phyloP scores from a whole-genome alignment of 2,797 vertebrate genomes.

The Poeciliopsis infans region DNA sequence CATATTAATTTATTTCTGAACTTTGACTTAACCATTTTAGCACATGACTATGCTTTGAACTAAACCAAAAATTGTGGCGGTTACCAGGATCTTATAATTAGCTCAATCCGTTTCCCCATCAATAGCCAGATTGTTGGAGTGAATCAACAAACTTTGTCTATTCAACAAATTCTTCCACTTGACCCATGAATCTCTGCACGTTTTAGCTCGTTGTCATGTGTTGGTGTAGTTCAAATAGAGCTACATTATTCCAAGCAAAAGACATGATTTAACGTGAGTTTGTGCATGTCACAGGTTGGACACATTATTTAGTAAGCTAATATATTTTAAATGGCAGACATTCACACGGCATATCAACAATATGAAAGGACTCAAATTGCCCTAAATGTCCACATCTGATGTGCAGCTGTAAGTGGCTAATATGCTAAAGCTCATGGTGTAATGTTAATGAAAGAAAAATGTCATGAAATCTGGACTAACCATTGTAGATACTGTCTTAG shows the following conservation, averaged over 20 bases:
- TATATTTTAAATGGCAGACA: not conserved
- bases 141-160: not conserved
- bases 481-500: not conserved
- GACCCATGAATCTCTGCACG: not conserved
- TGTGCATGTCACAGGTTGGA: not conserved
- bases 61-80: not conserved
- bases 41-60: not conserved
- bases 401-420: not conserved
- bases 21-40: not conserved
- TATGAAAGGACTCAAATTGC: not conserved
- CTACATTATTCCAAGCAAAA: not conserved
- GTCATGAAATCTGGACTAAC: not conserved
- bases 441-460: not conserved
- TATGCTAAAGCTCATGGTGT: not conserved
- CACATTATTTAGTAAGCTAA: not conserved
- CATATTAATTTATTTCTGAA: not conserved
- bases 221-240: not conserved
- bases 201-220: not conserved
- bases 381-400: not conserved
- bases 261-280: not conserved
- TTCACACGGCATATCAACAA: not conserved
- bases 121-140: not conserved
- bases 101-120: not conserved
- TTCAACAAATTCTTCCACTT: not conserved
- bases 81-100: not conserved